Base-by-base conservation (phyloP, 1,140 invertebrate genomes). In the Micrasema minimum region DNA sequence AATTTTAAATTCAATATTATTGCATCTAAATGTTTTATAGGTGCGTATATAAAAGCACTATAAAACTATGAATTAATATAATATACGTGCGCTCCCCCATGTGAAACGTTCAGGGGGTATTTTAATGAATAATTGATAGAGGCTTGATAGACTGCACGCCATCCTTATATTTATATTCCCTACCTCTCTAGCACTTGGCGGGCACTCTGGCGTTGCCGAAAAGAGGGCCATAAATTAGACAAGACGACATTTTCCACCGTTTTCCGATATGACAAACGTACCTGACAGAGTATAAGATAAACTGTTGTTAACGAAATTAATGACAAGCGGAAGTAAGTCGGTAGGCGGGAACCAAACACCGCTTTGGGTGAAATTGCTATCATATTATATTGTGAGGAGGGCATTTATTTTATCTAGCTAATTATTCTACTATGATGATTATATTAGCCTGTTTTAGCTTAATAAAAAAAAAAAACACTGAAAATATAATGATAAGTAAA, bases 51-150 rank as follows among this genome's bases (percentile, higher is more conserved):
- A 55, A 16, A 35, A 55, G 31, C 31, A 18, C 35, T 38, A 22
- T 38, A 59, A 59, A 59, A 20, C 14, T 41, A 35, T 41, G 12
- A 18, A 22, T 18, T 10, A 22, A 59, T 14, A 59, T 2, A 59
- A 10, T 41, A 59, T 41, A 10, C 38, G 37, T 41, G 37, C 16
- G 38, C 16, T 61, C 66, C 38, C 51, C 55, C 66, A 48, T 38
- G 66, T 61, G 53, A 53, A 69, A 59, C 53, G 37, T 22, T 43
- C 26, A 20, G 14, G 59, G 69, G 69, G 38, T 45, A 46, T 55
- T 71, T 55, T 48, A 38, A 71, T 71, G 69, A 71, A 71, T 71
- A 71, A 71, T 66, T 50, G 62, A 69, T 48, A 69, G 14, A 12
- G 51, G 51, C 46, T 69, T 43, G 51, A 55, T 48, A 51, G 48